Percentiles rank a stretch among this genome's conserved stretches.
Evolutionary conservation across 1,140 invertebrate genomes (phyloP).

Genomic region (Augochlora pura): DNA sequence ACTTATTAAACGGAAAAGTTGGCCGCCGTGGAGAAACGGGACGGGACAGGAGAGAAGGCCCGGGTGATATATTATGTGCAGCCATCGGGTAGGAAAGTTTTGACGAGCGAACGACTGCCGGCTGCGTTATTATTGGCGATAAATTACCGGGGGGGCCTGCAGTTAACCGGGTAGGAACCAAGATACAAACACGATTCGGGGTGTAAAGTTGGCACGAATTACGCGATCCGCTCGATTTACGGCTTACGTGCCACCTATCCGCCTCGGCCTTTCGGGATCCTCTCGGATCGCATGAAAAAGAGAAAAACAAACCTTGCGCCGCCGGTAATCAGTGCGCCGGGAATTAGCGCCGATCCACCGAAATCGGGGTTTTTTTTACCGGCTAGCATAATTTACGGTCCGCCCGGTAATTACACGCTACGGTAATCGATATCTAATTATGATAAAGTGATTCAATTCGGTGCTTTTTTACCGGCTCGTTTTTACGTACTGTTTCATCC

Average conservation of each 20-base stretch:
- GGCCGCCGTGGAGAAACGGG: slow-evolving; percentile 27
- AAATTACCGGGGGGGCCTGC: slow-evolving; percentile 51
- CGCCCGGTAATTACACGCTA: too few species aligned
- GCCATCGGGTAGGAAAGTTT: slow-evolving; percentile 63
- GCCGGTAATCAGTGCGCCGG: too few species aligned
- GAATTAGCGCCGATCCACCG: too few species aligned
- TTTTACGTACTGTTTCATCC: too few species aligned
- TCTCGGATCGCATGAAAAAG: background rate
- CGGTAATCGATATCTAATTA: too few species aligned
- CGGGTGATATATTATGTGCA: slow-evolving; percentile 61
- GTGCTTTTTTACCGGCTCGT: too few species aligned
- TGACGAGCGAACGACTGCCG: slow-evolving; percentile 60
- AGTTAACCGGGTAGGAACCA: background rate
- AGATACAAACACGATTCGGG: slow-evolving; percentile 28
- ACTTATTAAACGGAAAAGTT: slow-evolving; percentile 78
- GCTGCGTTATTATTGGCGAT: slow-evolving; percentile 63
- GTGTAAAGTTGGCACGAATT: slow-evolving; percentile 32
- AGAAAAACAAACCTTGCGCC: too few species aligned
- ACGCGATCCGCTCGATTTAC: slow-evolving; percentile 23
- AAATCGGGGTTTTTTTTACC: too few species aligned
- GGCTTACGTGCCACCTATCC: background rate
- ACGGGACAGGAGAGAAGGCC: slow-evolving; percentile 38
- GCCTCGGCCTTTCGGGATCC: background rate
- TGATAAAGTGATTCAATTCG: too few species aligned
- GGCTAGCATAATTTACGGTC: too few species aligned